Base-by-base conservation (phyloP, 2,888 invertebrate genomes). In the Tortrix viridana region DNA sequence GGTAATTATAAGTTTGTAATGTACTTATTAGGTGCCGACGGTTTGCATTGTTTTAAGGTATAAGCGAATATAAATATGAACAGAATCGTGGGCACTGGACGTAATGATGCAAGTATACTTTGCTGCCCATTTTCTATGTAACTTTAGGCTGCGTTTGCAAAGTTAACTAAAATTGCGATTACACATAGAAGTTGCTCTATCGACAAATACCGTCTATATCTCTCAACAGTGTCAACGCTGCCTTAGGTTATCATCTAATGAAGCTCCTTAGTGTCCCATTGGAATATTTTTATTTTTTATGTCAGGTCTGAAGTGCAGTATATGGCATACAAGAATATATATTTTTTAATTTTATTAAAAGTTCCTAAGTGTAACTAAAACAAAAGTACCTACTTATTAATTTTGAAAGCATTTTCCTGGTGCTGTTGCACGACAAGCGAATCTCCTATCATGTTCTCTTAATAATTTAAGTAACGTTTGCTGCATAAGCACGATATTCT, bases 1-100 rank as follows among this genome's bases (percentile, higher is more conserved):
- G 83, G 83, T 55, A 79, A 82, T 82, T 81, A 72, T 68, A 67
- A 74, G 73, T 69, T 72, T 75, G 80, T 85, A 82, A 81, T 84
- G 80, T 85, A 82, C 82, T 84, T 84, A 82, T 77, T 71, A 73
- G 74, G 75, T 77, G 79, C 75, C 73, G 77, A 79, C 69, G 49
- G 5, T 52, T 48, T 14, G 47, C 41, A 52, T 52, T 46, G 50
- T 19, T 47, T 48, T 52, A n/a, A 37, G 22, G 5, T 49, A 22
- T 23, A 9, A 43, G 49, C n/a, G 32, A 43, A 49, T 55, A 22
- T 26, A 22, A 48, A 18, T 3, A 49, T 18, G 5, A 14, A 32
- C 22, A 23, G 47, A 26, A 43, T 56, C 48, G 54, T 48, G 37
- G 22, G 49, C 48, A 37, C 38, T 50, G 37, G 32, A 37, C 55